These are phyloP conservation scores for Charaxes varanes DNA, from an alignment of 1,140 invertebrate species.

Conservation along the genomic window DNA sequence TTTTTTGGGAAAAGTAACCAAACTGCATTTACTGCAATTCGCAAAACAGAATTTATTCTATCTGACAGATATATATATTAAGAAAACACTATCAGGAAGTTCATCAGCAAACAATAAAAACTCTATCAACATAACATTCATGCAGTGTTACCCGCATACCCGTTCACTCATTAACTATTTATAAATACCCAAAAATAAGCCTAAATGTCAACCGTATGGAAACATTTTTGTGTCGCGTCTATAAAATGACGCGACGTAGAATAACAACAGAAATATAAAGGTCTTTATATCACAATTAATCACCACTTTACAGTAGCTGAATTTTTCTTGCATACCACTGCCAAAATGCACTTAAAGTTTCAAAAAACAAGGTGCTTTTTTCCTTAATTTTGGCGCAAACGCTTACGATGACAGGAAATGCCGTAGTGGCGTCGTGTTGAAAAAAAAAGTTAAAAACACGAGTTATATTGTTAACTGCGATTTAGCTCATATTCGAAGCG, in stretches of 20 bases:
- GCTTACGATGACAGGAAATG: conserved; percentile 60
- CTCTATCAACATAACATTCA: too few species aligned
- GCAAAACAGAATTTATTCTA: too few species aligned
- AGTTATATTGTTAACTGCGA: conserved; percentile 67
- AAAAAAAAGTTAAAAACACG: conserved; percentile 63
- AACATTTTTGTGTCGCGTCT: conserved; percentile 42
- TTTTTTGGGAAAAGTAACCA: too few species aligned
- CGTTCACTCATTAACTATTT: conserved; percentile 16
- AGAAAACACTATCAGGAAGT: too few species aligned
- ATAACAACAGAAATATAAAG: conserved; percentile 65
- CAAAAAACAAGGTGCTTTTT: conserved; percentile 26
- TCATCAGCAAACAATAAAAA: too few species aligned
- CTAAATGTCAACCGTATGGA: conserved; percentile 40
- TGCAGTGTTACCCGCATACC: conserved; percentile 8
- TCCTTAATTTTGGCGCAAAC: conserved; percentile 8
- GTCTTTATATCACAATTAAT: conserved; percentile 69
- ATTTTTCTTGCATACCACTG: conserved; percentile 18
- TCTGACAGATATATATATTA: too few species aligned
- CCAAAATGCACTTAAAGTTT: conserved; percentile 29
- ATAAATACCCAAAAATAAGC: conserved; percentile 33
- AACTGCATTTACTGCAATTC: too few species aligned
- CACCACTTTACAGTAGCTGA: conserved; percentile 55
- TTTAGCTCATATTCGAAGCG: conserved; percentile 66
- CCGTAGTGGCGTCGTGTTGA: conserved; percentile 53
- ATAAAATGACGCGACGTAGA: conserved; percentile 53